These are phyloP conservation scores for Apamea sordens DNA, from an alignment of 2,888 invertebrate species.

Conservation along the genomic window DNA sequence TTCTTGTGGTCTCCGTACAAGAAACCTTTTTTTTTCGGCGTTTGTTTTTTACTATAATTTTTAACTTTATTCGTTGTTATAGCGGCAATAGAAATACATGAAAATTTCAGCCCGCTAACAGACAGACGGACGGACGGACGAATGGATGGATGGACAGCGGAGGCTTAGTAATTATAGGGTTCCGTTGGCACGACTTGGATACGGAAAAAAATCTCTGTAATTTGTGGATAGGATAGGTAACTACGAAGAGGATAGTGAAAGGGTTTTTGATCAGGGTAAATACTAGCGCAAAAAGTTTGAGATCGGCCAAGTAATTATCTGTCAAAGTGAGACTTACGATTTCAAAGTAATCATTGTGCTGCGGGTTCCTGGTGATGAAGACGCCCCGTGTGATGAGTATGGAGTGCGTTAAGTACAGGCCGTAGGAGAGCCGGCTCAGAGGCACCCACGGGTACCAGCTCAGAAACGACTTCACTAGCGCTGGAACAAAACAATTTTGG, in stretches of 20 bases:
- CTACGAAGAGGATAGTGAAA: neutral
- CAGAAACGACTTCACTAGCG: conserved; percentile 83
- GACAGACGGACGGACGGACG: no score
- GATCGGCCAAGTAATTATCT: neutral
- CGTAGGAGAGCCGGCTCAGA: conserved; percentile 90
- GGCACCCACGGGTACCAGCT: conserved; percentile 91
- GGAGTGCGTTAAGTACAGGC: conserved; percentile 90
- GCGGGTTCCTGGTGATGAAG: conserved; percentile 86
- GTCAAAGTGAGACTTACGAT: conserved; percentile 71
- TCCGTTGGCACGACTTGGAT: no score
- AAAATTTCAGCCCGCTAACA: no score
- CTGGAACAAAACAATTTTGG: conserved; percentile 71
- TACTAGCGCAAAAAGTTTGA: neutral
- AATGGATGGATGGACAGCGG: no score
- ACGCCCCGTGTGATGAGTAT: conserved; percentile 87
- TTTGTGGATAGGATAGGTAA: neutral
- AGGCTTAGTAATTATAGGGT: no score
- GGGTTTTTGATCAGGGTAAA: neutral
- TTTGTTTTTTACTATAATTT: no score
- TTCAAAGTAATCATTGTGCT: conserved; percentile 78
- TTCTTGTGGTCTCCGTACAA: no score
- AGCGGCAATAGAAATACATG: no score
- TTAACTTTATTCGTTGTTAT: no score
- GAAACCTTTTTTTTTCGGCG: no score
- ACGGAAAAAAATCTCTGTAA: no score